Base-by-base conservation (phyloP, 2,797 vertebrate genomes). In the Crocodylus rhombifer region DNA sequence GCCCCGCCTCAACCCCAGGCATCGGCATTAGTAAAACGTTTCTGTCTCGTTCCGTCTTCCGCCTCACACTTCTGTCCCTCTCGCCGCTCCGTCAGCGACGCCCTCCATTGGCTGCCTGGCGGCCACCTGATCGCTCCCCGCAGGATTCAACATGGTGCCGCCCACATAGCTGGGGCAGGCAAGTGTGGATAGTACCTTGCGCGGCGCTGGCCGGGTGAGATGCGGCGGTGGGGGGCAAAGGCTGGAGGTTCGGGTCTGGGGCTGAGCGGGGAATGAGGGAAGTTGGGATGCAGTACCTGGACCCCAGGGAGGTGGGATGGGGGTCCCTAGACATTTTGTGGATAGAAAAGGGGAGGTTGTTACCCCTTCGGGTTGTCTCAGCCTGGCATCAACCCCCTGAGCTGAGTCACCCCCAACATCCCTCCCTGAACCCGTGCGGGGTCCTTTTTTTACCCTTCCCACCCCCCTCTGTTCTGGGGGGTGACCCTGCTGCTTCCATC, bases 131-230 rank as follows among this genome's bases (percentile, higher is more conserved):
- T 4, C 5, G 0, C 4, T 30, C 65, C 79, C 55, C 13, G 56
- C 69, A 56, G 3, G 23, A 61, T 78, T 74, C 93, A 97, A 95
- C 56, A 98, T 97, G 97, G 97, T 97, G 92, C 87, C 95, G 86
- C 80, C 95, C 92, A 42, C 15, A 5, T 79, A 62, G 6, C 1
- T 15, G 65, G 61, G 73, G 28, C 26, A 9, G 71, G 30, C 21
- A 36, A 78, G 78, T 3, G 83, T 88, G 82, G 84, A 55, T 25
- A 13, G 74, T n/a, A 25, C 33, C n/a, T n/a, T 8, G 57, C 16
- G 33, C 67, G 21, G 16, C 3, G 56, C 56, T 23, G 26, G 9
- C 20, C 21, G 26, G 64, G 78, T 69, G 80, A 84, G 83, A 23
- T 14, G 61, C 7, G 28, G 4, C 7, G n/a, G 79, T 2, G 36